These are phyloP conservation scores for Eupeodes latifasciatus DNA, from an alignment of 2,888 invertebrate species.

Conservation along the genomic window DNA sequence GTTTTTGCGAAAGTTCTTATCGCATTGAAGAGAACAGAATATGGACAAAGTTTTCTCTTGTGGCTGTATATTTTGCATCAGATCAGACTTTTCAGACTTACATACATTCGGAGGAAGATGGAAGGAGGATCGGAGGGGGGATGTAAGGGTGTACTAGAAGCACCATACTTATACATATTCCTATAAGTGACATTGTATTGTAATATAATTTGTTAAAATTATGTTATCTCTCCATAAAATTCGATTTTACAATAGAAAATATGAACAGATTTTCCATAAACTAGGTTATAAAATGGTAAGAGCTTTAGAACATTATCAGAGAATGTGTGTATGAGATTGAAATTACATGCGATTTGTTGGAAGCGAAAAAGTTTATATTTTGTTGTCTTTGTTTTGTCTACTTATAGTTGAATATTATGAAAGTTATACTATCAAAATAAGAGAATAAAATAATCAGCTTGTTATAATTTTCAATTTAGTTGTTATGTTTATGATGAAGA, in stretches of 20 bases:
- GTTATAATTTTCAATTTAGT: background rate
- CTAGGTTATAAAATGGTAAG: slow-evolving; percentile 1
- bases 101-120: background rate
- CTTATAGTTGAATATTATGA: background rate
- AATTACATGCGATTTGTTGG: background rate
- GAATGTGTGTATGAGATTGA: background rate
- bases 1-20: slow-evolving; percentile 53
- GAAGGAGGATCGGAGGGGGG: too few relatives aligned
- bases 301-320: background rate
- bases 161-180: background rate
- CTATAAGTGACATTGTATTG: slow-evolving; percentile 18
- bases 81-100: background rate
- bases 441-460: background rate
- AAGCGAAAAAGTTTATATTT: background rate
- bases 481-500: background rate
- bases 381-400: background rate
- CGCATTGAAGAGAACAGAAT: background rate
- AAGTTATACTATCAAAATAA: slow-evolving; percentile 4
- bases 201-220: slow-evolving; percentile 19
- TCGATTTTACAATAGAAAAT: slow-evolving; percentile 7
- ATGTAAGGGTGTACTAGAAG: too few relatives aligned
- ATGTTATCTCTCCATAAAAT: background rate
- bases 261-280: slow-evolving; percentile 23
- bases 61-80: slow-evolving; percentile 8
- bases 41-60: slow-evolving; percentile 33